phyloP scores from a whole-genome alignment of 2,797 vertebrate genomes.

The Phrynocephalus forsythii region DNA sequence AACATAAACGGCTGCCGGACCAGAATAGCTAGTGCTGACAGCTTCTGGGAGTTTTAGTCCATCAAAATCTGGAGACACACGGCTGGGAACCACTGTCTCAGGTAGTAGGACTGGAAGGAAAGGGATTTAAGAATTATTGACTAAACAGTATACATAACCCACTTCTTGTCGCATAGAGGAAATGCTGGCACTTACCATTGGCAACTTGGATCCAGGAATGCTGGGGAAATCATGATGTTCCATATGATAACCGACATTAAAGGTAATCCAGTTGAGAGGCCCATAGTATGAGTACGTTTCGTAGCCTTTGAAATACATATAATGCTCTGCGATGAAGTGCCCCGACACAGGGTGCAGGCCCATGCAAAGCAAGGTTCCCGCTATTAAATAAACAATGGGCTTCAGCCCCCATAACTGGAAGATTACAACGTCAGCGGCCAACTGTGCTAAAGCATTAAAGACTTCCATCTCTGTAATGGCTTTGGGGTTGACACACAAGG shows the following conservation, averaged over 20 bases:
- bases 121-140: neutral
- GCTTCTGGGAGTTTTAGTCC: no score
- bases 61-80: no score
- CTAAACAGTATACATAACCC: neutral
- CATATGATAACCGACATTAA: conserved; percentile 98
- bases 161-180: neutral
- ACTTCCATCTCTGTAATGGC: conserved; percentile 88
- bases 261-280: conserved; percentile 92
- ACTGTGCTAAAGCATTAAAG: conserved; percentile 85
- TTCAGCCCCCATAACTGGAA: conserved; percentile 90
- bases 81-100: no score
- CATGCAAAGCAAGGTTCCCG: conserved; percentile 90
- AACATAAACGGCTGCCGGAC: neutral
- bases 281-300: conserved; percentile 99
- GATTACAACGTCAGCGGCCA: conserved; percentile 81
- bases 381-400: conserved; percentile 90
- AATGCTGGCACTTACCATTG: conserved; percentile 82
- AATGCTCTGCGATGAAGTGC: conserved; percentile 98
- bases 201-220: conserved; percentile 93
- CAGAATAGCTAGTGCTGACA: no score
- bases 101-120: neutral
- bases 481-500: conserved; percentile 91
- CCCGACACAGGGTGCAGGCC: conserved; percentile 97
- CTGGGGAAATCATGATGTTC: conserved; percentile 99
- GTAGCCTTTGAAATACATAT: conserved; percentile 95